Conservation (phyloP, 2,888 invertebrate species). For the Adelognathus sp. region DNA sequence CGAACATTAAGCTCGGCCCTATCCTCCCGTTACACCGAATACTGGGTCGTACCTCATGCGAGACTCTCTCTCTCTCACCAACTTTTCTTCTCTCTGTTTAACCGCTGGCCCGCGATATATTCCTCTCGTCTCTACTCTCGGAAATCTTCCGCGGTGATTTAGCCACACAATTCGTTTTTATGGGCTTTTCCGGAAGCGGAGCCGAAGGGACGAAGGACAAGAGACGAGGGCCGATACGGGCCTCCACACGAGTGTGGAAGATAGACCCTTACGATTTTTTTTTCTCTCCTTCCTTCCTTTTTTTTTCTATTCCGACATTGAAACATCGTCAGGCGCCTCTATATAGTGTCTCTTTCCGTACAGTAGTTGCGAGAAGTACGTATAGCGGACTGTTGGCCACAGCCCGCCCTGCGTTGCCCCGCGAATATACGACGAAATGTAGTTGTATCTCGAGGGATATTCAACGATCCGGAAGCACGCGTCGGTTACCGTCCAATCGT, state of each 20-base stretch:
- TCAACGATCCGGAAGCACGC: slow-evolving; percentile 72
- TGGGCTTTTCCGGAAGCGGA: slow-evolving; percentile 60
- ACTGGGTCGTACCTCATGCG: slow-evolving; percentile 59
- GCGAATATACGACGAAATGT: neutral
- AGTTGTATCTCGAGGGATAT: slow-evolving; percentile 42
- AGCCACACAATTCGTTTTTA: slow-evolving; percentile 71
- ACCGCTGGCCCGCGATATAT: slow-evolving; percentile 45
- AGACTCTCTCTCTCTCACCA: slow-evolving; percentile 30
- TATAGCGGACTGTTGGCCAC: too few species aligned
- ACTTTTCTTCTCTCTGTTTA: slow-evolving; percentile 16
- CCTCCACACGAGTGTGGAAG: too few species aligned
- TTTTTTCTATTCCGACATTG: slow-evolving; percentile 5
- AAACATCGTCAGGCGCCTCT: slow-evolving; percentile 34
- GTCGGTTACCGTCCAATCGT: slow-evolving; percentile 74
- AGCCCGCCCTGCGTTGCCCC: neutral
- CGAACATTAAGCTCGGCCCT: slow-evolving; percentile 50
- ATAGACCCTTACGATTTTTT: slow-evolving; percentile 48
- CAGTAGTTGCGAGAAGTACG: neutral
- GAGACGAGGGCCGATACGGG: slow-evolving; percentile 37
- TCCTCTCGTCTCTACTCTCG: slow-evolving; percentile 54
- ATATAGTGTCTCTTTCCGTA: neutral
- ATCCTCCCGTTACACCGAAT: slow-evolving; percentile 43
- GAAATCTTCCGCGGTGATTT: slow-evolving; percentile 69
- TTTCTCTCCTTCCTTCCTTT: neutral
- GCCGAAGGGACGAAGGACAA: slow-evolving; percentile 35